Percentiles rank a stretch among this genome's conserved stretches.
phyloP scores from a whole-genome alignment of 2,113 vertebrate genomes.

The Cyphotilapia sp. region DNA sequence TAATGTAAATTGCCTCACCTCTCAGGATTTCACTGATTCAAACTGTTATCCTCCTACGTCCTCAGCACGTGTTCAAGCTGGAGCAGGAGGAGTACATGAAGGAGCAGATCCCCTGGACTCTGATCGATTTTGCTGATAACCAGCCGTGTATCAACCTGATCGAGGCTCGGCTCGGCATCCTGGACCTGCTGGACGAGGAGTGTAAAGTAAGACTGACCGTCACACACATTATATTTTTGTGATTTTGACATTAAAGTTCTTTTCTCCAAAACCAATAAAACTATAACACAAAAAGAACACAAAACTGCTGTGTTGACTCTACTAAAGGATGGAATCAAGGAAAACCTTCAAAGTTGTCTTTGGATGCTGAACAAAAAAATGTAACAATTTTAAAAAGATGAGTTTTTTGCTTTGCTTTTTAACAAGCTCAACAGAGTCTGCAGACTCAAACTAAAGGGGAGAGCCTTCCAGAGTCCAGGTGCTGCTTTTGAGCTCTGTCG shows the following conservation, averaged over 20 bases:
- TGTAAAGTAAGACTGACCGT: conserved; percentile 77
- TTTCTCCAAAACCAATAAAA: not conserved
- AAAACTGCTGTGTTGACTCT: not conserved
- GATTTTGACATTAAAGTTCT: not conserved
- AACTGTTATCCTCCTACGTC: not conserved
- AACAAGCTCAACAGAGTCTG: not conserved
- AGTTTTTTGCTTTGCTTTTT: not conserved
- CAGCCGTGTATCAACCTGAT: conserved; percentile 96
- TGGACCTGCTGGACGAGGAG: conserved; percentile 94
- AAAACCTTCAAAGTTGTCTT: not conserved
- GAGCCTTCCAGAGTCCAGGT: not conserved
- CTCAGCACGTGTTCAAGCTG: conserved; percentile 92
- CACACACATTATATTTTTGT: not conserved
- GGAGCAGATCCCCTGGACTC: conserved; percentile 91
- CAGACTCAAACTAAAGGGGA: not conserved
- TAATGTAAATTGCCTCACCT: not conserved
- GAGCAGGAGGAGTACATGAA: conserved; percentile 98
- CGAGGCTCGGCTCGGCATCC: conserved; percentile 87
- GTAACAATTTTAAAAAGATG: not conserved
- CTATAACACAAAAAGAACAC: not conserved
- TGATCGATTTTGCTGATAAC: conserved; percentile 93
- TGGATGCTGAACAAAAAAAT: not conserved
- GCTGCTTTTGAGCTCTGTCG: not conserved
- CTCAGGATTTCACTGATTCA: not conserved
- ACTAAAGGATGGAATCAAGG: not conserved